These are phyloP conservation scores for Oligia latruncula DNA, from an alignment of 2,888 invertebrate species.

Conservation along the genomic window DNA sequence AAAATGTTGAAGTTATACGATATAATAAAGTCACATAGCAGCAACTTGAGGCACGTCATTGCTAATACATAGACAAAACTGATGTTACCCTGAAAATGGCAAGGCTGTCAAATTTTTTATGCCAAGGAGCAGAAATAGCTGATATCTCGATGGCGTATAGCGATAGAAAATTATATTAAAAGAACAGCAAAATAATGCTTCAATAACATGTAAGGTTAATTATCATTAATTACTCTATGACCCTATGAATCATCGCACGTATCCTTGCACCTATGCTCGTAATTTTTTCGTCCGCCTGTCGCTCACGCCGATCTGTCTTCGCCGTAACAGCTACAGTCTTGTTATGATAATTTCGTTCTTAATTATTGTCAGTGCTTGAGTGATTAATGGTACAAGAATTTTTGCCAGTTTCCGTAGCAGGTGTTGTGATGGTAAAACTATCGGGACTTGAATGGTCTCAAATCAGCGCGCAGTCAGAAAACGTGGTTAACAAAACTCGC, in stretches of 20 bases:
- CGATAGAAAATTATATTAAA: not conserved
- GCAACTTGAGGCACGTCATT: not conserved
- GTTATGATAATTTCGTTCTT: conserved; percentile 75
- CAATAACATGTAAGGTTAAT: not conserved
- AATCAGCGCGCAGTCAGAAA: not conserved
- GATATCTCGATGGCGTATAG: not conserved
- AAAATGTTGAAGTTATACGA: not conserved
- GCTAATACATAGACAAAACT: not conserved
- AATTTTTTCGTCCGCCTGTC: conserved; percentile 5
- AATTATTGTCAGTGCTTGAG: conserved; percentile 63
- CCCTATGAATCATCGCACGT: conserved; percentile 8
- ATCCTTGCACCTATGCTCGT: conserved; percentile 2
- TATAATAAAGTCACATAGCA: not conserved
- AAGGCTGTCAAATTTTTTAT: not conserved
- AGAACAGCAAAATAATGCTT: not conserved
- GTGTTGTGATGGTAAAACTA: not conserved
- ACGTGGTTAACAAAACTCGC: not conserved
- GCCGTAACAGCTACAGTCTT: conserved; percentile 48
- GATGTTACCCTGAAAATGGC: not conserved
- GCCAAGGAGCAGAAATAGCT: not conserved
- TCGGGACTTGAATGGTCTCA: not conserved
- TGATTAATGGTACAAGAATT: conserved; percentile 35
- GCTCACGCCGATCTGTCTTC: conserved; percentile 37
- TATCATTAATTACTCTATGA: not conserved
- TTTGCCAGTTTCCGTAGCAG: conserved; percentile 1